phyloP scores from a whole-genome alignment of 2,797 vertebrate species.

The Florisuga fusca region DNA sequence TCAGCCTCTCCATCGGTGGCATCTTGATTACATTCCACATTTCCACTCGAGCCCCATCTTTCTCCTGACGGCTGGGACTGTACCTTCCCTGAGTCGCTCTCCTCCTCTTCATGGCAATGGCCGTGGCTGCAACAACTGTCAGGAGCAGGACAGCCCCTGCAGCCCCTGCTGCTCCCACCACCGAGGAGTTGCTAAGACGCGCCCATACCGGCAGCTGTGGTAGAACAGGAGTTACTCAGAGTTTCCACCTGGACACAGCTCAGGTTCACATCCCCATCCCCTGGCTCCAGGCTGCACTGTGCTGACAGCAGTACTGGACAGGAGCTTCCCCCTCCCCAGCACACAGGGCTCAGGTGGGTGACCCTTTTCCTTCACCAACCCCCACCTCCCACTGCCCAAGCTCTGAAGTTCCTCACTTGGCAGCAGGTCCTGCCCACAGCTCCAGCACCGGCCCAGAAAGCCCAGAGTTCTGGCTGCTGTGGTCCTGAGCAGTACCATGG shows the following conservation, averaged over 20 bases:
- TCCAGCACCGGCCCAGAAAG: background rate
- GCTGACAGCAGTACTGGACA: background rate
- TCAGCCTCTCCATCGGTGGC: slow-evolving; percentile 75
- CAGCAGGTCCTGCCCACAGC: fast-evolving
- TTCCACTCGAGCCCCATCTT: slow-evolving; percentile 74
- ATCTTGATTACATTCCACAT: slow-evolving; percentile 79
- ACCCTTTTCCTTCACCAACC: background rate
- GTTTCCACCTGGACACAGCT: fast-evolving
- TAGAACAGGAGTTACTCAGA: slow-evolving; percentile 58
- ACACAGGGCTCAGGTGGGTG: background rate
- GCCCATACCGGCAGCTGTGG: slow-evolving; percentile 64
- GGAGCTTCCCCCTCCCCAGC: fast-evolving
- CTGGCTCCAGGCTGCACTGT: fast-evolving
- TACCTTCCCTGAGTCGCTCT: slow-evolving; percentile 79
- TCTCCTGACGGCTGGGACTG: slow-evolving; percentile 77
- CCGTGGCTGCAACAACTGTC: background rate
- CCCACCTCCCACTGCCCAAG: fast-evolving
- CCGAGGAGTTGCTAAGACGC: slow-evolving; percentile 59
- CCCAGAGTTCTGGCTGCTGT: fast-evolving
- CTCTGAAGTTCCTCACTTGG: background rate
- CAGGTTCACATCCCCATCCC: background rate
- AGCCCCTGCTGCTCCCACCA: slow-evolving; percentile 68
- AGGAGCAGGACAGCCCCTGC: slow-evolving; percentile 68
- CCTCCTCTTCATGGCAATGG: slow-evolving; percentile 67
- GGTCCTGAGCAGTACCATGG: background rate